phyloP scores from a whole-genome alignment of 2,113 vertebrate species.

The Aegithalos caudatus region DNA sequence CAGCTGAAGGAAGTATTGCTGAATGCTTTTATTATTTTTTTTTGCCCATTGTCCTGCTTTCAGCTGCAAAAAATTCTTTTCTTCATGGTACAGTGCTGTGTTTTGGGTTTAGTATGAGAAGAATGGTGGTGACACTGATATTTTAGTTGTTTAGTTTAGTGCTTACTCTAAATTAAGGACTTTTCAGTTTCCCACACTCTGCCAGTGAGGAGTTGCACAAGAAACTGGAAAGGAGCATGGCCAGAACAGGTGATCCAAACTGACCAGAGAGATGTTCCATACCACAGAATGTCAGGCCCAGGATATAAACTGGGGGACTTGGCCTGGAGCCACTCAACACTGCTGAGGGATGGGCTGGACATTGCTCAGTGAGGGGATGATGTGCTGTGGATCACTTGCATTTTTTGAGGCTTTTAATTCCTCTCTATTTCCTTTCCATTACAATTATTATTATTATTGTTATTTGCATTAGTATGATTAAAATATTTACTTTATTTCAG shows the following conservation, averaged over 20 bases:
- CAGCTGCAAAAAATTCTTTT: not conserved
- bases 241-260: not conserved
- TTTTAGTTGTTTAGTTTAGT: not conserved
- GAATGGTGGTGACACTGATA: not conserved
- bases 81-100: not conserved
- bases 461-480: not conserved
- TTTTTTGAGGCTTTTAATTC: not conserved
- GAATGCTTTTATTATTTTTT: not conserved
- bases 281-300: not conserved
- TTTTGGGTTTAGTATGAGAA: not conserved
- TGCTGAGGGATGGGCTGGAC: not conserved
- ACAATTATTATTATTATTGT: not conserved
- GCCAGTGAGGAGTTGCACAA: accelerated
- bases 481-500: not conserved
- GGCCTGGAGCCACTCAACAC: not conserved
- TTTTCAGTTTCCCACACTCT: not conserved
- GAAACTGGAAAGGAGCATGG: not conserved
- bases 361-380: accelerated
- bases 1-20: not conserved
- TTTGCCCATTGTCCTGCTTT: not conserved
- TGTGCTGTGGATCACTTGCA: not conserved
- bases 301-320: not conserved
- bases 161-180: not conserved
- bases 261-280: not conserved
- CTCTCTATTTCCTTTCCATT: not conserved